Evolutionary conservation across 2,113 vertebrate genomes (phyloP).

Genomic region (Lepisosteus oculatus): DNA sequence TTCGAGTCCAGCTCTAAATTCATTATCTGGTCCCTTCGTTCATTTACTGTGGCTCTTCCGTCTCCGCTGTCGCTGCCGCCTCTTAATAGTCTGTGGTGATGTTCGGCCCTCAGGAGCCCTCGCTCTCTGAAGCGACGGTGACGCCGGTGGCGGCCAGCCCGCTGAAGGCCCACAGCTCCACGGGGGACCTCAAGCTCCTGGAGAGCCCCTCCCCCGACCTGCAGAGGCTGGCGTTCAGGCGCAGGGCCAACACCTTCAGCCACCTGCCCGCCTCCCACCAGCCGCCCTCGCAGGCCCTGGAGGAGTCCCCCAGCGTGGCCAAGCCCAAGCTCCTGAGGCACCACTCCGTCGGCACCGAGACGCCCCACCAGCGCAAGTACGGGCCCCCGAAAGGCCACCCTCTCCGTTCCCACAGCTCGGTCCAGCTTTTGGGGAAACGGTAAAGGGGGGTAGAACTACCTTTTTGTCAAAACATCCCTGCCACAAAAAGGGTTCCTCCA

Average conservation of each 20-base stretch:
- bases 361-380: constrained; percentile 85
- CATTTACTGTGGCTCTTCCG: no score
- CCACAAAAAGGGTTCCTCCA: no score
- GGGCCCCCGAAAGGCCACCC: constrained; percentile 21
- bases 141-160: constrained; percentile 18
- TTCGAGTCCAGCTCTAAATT: no score
- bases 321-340: constrained; percentile 91
- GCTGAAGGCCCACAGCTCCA: constrained; percentile 71
- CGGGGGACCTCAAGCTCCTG: constrained; percentile 66
- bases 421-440: no score
- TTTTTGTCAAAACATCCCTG: no score
- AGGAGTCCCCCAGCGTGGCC: constrained; percentile 56
- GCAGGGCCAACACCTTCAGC: constrained; percentile 84
- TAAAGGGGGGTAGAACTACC: no score
- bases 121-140: constrained; percentile 44
- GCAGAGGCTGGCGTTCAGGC: constrained; percentile 71
- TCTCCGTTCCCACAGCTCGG: no score
- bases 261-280: constrained; percentile 68
- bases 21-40: no score
- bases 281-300: constrained; percentile 37
- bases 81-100: background rate
- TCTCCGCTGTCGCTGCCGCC: no score
- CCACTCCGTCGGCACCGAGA: constrained; percentile 96
- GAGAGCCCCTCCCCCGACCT: constrained; percentile 46
- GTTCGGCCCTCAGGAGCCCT: constrained; percentile 39